Conservation (phyloP, 2,797 vertebrate genomes). For the Danio tinwini region DNA sequence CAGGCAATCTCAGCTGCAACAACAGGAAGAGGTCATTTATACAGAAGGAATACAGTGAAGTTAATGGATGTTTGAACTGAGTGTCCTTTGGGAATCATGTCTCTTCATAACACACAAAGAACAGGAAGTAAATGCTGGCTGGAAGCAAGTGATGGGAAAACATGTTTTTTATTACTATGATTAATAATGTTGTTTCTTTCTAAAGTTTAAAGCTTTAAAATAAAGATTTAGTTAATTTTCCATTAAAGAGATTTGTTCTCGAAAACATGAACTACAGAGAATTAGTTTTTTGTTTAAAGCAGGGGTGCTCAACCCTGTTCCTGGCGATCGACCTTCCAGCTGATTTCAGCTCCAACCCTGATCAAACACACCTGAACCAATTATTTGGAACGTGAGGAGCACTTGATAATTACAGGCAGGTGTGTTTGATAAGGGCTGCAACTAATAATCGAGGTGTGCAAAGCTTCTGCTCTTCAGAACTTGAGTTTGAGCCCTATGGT, state of each 20-base stretch:
- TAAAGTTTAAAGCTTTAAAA: conserved; percentile 24
- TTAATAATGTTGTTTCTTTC: neutral
- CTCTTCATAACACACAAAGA: neutral
- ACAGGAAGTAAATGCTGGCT: neutral
- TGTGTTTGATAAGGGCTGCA: too few relatives aligned
- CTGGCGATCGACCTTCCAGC: too few relatives aligned
- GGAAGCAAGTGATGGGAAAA: neutral
- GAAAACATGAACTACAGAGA: neutral
- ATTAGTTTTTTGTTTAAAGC: too few relatives aligned
- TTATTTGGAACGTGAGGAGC: too few relatives aligned
- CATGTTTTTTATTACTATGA: neutral
- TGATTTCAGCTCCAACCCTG: too few relatives aligned
- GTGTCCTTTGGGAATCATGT: conserved; percentile 8
- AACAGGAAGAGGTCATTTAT: conserved; percentile 23
- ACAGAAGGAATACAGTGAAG: neutral
- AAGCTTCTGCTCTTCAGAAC: too few relatives aligned
- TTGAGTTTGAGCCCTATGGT: too few relatives aligned
- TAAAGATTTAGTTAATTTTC: conserved; percentile 16
- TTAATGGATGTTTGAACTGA: conserved; percentile 30
- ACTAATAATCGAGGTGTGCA: too few relatives aligned
- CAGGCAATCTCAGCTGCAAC: conserved; percentile 19
- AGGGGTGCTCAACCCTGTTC: too few relatives aligned
- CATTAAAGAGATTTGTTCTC: neutral
- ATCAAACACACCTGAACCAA: too few relatives aligned
- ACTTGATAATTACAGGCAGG: too few relatives aligned